Percentiles rank a stretch among this genome's conserved stretches.
These are phyloP conservation scores for Zosterops lateralis DNA, from an alignment of 2,113 vertebrate species.

Conservation along the genomic window DNA sequence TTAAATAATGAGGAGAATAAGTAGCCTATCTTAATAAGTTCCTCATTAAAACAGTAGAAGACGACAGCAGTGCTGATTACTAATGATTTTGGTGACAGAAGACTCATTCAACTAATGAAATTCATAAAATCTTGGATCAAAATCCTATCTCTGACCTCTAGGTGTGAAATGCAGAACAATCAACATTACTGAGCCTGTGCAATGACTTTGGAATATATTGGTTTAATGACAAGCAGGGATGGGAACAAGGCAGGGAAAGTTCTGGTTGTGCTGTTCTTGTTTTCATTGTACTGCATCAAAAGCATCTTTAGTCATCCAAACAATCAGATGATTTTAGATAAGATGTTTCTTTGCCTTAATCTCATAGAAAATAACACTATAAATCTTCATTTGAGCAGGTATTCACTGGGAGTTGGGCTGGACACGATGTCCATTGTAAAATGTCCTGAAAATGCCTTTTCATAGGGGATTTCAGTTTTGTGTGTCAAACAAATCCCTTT, in stretches of 20 bases:
- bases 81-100: constrained; percentile 53
- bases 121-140: constrained; percentile 52
- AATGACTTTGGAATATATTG: constrained; percentile 8
- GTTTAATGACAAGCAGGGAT: neutral
- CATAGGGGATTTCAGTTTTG: neutral
- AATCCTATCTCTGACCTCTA: constrained; percentile 55
- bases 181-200: neutral
- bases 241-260: constrained; percentile 2
- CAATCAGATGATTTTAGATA: neutral
- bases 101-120: constrained; percentile 51
- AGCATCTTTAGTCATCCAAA: constrained; percentile 1
- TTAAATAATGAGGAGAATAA: constrained; percentile 4
- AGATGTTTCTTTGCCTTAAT: neutral
- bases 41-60: constrained; percentile 22
- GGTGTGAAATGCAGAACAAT: constrained; percentile 55
- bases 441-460: neutral
- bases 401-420: neutral
- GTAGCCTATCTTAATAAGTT: neutral
- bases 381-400: neutral
- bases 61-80: constrained; percentile 24
- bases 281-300: neutral
- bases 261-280: neutral
- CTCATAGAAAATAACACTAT: neutral
- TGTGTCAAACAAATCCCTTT: neutral
- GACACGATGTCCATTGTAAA: neutral